A percentile compares a stretch with the other conserved stretches of the same genome.
Evolutionary conservation across 2,888 invertebrate species (phyloP).

Genomic region (Drosophila fungiperda): DNA sequence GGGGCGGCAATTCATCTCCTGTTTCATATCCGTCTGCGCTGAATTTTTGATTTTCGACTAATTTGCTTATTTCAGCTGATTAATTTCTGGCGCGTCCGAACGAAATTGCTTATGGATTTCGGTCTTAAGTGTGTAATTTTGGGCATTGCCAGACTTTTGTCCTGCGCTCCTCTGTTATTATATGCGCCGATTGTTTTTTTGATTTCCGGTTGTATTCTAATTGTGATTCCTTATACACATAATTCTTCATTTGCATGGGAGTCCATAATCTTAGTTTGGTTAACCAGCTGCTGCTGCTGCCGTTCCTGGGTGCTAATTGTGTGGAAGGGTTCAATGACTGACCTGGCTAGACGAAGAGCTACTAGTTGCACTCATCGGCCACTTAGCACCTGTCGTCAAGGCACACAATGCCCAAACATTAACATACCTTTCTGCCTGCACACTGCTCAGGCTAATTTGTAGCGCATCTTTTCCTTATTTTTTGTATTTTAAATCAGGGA

Average conservation of each 20-base stretch:
- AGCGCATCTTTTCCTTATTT: not conserved
- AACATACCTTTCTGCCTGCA: not conserved
- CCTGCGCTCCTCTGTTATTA: slow-evolving; percentile 49
- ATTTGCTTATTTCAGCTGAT: slow-evolving; percentile 46
- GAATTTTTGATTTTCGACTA: slow-evolving; percentile 38
- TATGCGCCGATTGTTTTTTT: slow-evolving; percentile 52
- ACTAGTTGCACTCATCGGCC: slow-evolving; percentile 49
- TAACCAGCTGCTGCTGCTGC: slow-evolving; percentile 14
- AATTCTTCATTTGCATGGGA: slow-evolving; percentile 29
- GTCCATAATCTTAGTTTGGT: not conserved
- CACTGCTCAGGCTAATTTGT: slow-evolving; percentile 10
- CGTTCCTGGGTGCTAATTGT: slow-evolving; percentile 50
- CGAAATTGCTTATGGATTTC: slow-evolving; percentile 57
- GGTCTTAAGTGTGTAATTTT: slow-evolving; percentile 37
- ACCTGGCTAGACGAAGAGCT: slow-evolving; percentile 56
- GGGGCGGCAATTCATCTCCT: slow-evolving; percentile 71
- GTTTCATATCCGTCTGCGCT: slow-evolving; percentile 68
- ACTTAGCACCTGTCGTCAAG: slow-evolving; percentile 70
- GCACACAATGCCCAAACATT: not conserved
- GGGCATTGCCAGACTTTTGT: slow-evolving; percentile 22
- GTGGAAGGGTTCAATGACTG: slow-evolving; percentile 64
- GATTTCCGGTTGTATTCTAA: slow-evolving; percentile 41
- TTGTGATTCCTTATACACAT: slow-evolving; percentile 5
- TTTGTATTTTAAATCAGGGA: slow-evolving; percentile 20
- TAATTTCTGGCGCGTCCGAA: slow-evolving; percentile 51